Conservation (phyloP, 2,113 vertebrate species). For the Erythrocercus mccallii region DNA sequence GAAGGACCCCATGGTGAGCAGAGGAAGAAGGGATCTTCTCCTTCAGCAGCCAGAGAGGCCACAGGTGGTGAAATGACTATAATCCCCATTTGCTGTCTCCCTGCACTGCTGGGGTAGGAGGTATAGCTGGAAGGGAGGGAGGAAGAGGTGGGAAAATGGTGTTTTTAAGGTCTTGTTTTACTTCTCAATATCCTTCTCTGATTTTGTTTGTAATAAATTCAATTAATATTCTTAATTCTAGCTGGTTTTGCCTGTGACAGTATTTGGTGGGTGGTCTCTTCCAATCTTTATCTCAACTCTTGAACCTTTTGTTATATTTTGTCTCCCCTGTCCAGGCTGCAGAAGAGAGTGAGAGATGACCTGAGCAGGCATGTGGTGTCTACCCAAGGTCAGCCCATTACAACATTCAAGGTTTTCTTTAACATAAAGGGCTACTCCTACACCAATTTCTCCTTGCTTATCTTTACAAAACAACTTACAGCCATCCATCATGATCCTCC, state of each 20-base stretch:
- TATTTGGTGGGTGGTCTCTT: not conserved
- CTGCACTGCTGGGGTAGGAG: rapidly evolving
- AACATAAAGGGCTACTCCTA: not conserved
- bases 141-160: rapidly evolving
- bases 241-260: rapidly evolving
- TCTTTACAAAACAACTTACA: not conserved
- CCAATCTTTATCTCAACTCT: not conserved
- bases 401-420: not conserved
- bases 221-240: not conserved
- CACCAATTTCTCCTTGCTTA: not conserved
- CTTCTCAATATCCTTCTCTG: not conserved
- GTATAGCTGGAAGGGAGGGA: not conserved
- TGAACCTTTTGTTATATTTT: not conserved
- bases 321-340: too few relatives aligned
- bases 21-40: not conserved
- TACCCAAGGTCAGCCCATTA: not conserved
- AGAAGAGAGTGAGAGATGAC: not conserved
- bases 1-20: rapidly evolving
- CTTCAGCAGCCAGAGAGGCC: not conserved
- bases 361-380: too few relatives aligned
- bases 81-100: not conserved
- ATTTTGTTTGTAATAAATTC: not conserved
- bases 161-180: not conserved
- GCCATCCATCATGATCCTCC: not conserved
- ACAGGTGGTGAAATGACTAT: not conserved